A percentile compares a stretch with the other conserved stretches of the same genome.
phyloP scores from a whole-genome alignment of 2,113 vertebrate species.

The Gasterosteus aculeatus region DNA sequence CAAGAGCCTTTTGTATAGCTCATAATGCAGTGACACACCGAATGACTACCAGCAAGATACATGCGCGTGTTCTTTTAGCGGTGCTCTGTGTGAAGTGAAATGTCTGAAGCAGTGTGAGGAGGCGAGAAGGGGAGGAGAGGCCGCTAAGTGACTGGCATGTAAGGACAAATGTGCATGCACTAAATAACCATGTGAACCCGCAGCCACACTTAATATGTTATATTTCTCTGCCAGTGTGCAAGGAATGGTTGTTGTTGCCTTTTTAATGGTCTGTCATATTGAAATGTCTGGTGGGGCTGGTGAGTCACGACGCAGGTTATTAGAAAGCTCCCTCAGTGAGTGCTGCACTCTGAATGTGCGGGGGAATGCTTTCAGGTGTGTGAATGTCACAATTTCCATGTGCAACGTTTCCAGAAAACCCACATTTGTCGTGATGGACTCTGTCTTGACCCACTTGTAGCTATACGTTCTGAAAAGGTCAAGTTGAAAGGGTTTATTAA shows the following conservation, averaged over 20 bases:
- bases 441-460: not conserved
- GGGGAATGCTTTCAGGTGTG: conserved; percentile 20
- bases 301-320: conserved; percentile 42
- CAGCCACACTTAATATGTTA: conserved; percentile 1
- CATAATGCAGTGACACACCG: conserved; percentile 56
- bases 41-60: conserved; percentile 21
- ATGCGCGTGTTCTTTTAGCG: conserved; percentile 35
- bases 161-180: conserved; percentile 16
- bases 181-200: not conserved
- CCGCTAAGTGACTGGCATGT: conserved; percentile 13
- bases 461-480: not conserved
- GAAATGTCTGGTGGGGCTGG: conserved; percentile 26
- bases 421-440: not conserved
- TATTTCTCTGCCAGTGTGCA: conserved; percentile 11
- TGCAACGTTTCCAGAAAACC: conserved; percentile 17
- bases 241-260: conserved; percentile 10
- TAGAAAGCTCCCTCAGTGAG: conserved; percentile 6
- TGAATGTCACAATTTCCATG: conserved; percentile 19
- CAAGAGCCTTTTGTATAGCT: conserved; percentile 35
- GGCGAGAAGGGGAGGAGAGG: not conserved
- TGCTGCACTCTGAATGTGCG: not conserved
- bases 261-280: conserved; percentile 45
- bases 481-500: not conserved
- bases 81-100: conserved; percentile 19
- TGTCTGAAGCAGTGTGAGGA: conserved; percentile 38